These are phyloP conservation scores for Hemiprocne comata DNA, from an alignment of 2,113 vertebrate genomes.

Conservation along the genomic window DNA sequence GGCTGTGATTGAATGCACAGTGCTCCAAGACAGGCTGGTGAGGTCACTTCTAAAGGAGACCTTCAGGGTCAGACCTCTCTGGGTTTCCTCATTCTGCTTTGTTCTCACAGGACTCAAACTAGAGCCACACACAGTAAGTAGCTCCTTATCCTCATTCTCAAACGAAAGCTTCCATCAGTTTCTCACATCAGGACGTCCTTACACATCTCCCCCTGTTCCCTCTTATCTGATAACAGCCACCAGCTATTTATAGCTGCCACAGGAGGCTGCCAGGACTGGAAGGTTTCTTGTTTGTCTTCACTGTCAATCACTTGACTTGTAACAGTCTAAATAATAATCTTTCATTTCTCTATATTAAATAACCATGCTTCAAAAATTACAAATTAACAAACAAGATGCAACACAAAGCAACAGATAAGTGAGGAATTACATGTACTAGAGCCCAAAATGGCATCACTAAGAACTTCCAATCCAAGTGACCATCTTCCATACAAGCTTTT, in stretches of 20 bases:
- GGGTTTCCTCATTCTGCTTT: background rate
- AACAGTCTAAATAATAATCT: too few relatives aligned
- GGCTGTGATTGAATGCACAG: fast-evolving
- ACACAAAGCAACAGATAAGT: too few relatives aligned
- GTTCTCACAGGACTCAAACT: background rate
- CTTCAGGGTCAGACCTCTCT: background rate
- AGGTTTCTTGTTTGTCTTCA: too few relatives aligned
- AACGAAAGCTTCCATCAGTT: background rate
- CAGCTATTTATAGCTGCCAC: background rate
- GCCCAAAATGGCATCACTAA: too few relatives aligned
- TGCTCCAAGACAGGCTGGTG: background rate
- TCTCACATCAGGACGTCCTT: background rate
- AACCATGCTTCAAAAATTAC: too few relatives aligned
- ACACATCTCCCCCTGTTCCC: background rate
- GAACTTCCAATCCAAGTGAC: too few relatives aligned
- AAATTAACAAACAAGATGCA: too few relatives aligned
- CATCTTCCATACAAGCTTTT: too few relatives aligned
- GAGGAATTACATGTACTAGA: too few relatives aligned
- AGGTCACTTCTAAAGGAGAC: background rate
- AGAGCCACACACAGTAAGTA: background rate
- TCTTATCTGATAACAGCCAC: background rate
- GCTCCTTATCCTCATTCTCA: background rate
- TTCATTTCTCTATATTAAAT: too few relatives aligned
- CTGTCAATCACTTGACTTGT: too few relatives aligned
- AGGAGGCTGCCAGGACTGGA: background rate